Evolutionary conservation across 1,140 invertebrate genomes (phyloP).

Genomic region (Adelges cooleyi): DNA sequence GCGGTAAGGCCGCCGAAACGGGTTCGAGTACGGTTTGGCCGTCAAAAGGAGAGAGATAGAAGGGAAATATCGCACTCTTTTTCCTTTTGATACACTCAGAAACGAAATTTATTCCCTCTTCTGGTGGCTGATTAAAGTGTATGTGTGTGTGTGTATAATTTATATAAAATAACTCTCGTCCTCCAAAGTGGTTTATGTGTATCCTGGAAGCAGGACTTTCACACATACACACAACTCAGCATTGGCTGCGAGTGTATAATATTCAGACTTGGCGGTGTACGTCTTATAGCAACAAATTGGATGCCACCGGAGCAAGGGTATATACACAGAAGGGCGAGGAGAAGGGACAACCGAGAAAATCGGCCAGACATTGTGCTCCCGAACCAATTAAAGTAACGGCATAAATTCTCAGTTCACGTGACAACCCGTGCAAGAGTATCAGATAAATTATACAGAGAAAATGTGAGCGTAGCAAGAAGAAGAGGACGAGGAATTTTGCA

Average conservation of each 20-base stretch:
- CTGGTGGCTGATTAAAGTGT: neutral
- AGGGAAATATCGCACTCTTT: too few relatives aligned
- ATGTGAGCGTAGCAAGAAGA: neutral
- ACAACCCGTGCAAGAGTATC: constrained; percentile 14
- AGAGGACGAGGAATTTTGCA: neutral
- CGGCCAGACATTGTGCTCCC: constrained; percentile 24
- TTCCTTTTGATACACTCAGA: too few relatives aligned
- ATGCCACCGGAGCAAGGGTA: neutral
- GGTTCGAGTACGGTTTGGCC: too few relatives aligned
- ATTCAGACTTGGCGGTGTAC: constrained; percentile 17
- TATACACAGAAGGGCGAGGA: neutral
- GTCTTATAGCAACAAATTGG: constrained; percentile 22
- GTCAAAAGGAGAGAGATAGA: too few relatives aligned
- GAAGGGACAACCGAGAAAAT: constrained; percentile 4
- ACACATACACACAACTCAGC: too few relatives aligned
- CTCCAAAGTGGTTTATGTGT: constrained; percentile 12
- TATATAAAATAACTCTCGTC: too few relatives aligned
- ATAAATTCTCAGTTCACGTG: constrained; percentile 24
- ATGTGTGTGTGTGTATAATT: neutral
- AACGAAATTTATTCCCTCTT: neutral
- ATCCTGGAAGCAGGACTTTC: neutral
- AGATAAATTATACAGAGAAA: neutral
- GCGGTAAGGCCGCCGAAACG: neutral
- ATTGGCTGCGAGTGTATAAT: neutral
- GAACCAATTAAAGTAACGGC: constrained; percentile 29